Base-by-base conservation (phyloP, 92 coral and sea anemone species). In the Umimayanthus kanabou region DNA sequence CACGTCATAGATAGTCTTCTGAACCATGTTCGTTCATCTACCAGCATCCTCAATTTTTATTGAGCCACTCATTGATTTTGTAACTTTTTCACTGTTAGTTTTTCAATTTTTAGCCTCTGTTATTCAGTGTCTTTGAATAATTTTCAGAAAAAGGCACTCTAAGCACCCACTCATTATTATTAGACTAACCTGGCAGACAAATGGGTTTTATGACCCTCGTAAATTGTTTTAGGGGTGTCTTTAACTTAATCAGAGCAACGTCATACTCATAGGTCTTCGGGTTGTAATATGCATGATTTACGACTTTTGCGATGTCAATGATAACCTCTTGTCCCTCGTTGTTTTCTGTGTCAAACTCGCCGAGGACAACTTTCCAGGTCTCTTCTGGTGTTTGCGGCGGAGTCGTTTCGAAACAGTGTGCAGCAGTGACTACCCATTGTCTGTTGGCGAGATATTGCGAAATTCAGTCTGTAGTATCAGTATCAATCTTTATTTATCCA, bases 341-440 rank as follows among this genome's bases (percentile, higher is more conserved):
- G 57, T 89, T 89, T 50, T 89, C 73, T 23, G 69, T 82, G 43
- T 89, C 91, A 18, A 89, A 89, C 76, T 89, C 91, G 26, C 91
- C 91, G 18, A 89, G 16, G 18, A 89, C 71, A 6, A 85, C 89
- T 50, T 89, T 77, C 64, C 82, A 67, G 23, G 82, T 76, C 55
- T 84, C 84, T 47, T 85, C 75, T 3, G 84, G 89, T 61, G 79
- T 66, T 5, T 82, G 88, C 8, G 79, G 88, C 5, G 45, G 45
- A 42, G 45, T 42, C 15, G 18, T 15, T 23, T 81, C 80, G 66
- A 89, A 84, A 16, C 91, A 89, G 28, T 85, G 91, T 5, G 91
- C 89, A 85, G 91, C 91, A 11, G 91, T 89, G 39, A 89, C 77
- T 20, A 89, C 78, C 91, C 91, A 89, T 25, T 89, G 73, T 47